These are phyloP conservation scores for Sinocyclocheilus rhinocerous DNA, from an alignment of 2,113 vertebrate genomes.

Conservation along the genomic window DNA sequence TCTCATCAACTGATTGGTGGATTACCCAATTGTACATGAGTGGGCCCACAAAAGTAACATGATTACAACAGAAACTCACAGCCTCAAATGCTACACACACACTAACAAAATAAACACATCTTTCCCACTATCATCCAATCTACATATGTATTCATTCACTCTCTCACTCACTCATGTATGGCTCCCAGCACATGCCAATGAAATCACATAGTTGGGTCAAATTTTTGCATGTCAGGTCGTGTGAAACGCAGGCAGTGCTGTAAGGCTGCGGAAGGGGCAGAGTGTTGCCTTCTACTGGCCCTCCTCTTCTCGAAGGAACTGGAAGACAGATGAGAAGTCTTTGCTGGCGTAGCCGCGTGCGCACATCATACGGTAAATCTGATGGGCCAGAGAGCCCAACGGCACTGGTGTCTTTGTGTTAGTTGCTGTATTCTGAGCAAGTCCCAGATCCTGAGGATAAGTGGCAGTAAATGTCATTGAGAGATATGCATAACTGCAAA, in stretches of 20 bases:
- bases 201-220: constrained; percentile 27
- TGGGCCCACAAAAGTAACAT: constrained; percentile 61
- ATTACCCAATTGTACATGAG: constrained; percentile 52
- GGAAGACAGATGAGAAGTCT: constrained; percentile 98
- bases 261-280: constrained; percentile 49
- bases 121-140: constrained; percentile 43
- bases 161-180: constrained; percentile 42
- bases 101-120: background rate
- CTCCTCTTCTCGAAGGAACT: constrained; percentile 96
- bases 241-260: constrained; percentile 52
- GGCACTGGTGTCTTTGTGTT: constrained; percentile 90
- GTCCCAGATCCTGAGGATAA: constrained; percentile 86
- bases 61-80: constrained; percentile 53
- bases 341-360: constrained; percentile 92
- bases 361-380: constrained; percentile 97
- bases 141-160: background rate
- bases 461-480: constrained; percentile 31
- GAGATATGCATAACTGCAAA: background rate
- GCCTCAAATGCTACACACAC: constrained; percentile 21
- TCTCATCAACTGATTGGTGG: constrained; percentile 57
- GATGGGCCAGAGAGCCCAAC: constrained; percentile 91
- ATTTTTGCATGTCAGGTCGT: background rate
- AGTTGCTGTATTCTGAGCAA: constrained; percentile 93
- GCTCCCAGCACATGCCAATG: background rate
- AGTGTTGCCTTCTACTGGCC: constrained; percentile 70